A percentile compares a stretch with the other conserved stretches of the same genome.
These are phyloP conservation scores for Ianthella basta DNA, from an alignment of 37 sponge, comb jelly and placozoan species.

Conservation along the genomic window DNA sequence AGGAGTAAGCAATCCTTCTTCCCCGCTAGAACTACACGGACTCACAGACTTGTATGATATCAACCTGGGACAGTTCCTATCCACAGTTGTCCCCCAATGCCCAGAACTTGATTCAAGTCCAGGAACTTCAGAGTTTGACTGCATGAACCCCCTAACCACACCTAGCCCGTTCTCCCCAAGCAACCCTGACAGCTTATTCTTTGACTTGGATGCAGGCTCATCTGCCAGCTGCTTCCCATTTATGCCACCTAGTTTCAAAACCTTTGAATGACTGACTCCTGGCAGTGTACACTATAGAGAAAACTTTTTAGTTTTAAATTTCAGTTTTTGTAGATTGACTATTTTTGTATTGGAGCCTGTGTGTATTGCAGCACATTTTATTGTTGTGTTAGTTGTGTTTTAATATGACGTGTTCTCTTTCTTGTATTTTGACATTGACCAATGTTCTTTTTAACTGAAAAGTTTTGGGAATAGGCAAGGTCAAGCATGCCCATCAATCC, in stretches of 20 bases:
- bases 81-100: not conserved
- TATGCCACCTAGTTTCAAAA: too few species aligned
- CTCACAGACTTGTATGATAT: conserved; percentile 7
- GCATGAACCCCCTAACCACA: not conserved
- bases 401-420: not conserved
- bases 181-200: conserved; percentile 8
- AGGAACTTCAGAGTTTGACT: not conserved
- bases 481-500: too few species aligned
- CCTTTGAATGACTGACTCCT: too few species aligned
- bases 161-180: not conserved
- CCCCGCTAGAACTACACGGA: not conserved
- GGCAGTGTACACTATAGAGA: too few species aligned
- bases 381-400: not conserved
- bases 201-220: not conserved
- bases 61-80: not conserved
- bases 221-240: too few species aligned
- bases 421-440: not conserved
- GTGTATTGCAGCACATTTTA: too few species aligned
- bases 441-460: too few species aligned
- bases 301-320: too few species aligned
- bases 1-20: not conserved
- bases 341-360: not conserved
- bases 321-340: not conserved
- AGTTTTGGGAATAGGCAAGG: too few species aligned
- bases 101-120: conserved; percentile 9